Conservation (phyloP, 2,797 vertebrate species). For the Periparus ater region DNA sequence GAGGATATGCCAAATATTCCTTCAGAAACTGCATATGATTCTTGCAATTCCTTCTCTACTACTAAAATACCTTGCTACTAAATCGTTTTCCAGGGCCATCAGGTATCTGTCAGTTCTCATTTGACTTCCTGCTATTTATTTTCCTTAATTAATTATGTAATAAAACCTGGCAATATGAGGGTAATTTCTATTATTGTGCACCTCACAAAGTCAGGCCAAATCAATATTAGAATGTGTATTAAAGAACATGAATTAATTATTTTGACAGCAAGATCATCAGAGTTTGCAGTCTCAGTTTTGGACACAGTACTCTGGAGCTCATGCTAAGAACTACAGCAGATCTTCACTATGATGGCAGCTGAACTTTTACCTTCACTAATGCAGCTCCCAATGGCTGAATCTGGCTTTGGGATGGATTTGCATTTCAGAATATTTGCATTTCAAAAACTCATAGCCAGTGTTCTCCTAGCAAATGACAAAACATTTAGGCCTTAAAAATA, state of each 20-base stretch:
- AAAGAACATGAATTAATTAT: neutral
- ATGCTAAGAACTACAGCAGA: neutral
- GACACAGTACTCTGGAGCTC: neutral
- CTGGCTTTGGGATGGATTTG: neutral
- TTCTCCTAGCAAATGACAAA: neutral
- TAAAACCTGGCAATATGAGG: neutral
- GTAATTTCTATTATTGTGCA: neutral
- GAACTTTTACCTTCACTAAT: neutral
- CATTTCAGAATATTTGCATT: neutral
- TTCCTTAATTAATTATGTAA: neutral
- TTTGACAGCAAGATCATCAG: neutral
- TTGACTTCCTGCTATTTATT: neutral
- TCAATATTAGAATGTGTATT: neutral
- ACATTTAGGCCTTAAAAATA: neutral
- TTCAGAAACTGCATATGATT: neutral
- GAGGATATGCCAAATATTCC: neutral
- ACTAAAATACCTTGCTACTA: neutral
- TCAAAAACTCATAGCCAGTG: neutral
- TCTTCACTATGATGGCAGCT: neutral
- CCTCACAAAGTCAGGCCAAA: neutral
- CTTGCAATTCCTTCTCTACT: neutral
- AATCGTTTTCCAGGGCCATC: neutral
- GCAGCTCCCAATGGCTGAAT: neutral
- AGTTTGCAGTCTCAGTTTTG: neutral
- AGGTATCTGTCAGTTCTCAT: neutral